These are phyloP conservation scores for Hycleus phaleratus DNA, from an alignment of 1,140 invertebrate genomes.

Conservation along the genomic window DNA sequence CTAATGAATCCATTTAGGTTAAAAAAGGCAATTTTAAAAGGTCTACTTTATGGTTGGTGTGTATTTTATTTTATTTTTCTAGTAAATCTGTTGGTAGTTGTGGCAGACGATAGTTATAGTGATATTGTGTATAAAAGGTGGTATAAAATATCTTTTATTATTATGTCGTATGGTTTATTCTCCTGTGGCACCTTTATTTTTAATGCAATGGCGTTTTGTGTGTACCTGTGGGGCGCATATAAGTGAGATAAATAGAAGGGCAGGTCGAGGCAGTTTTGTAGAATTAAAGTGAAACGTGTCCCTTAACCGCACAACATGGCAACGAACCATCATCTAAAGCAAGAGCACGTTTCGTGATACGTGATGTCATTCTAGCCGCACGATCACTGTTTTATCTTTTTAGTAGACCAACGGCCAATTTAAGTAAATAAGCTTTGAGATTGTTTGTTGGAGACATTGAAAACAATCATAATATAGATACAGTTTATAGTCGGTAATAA, in stretches of 20 bases:
- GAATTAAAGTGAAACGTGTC: conserved; percentile 37
- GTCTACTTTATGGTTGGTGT: no score
- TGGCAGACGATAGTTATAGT: no score
- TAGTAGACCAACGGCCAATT: conserved; percentile 5
- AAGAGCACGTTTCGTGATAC: conserved; percentile 31
- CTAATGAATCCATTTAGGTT: no score
- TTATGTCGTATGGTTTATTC: conserved; percentile 16
- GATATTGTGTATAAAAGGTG: no score
- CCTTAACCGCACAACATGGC: conserved; percentile 23
- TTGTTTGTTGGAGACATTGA: conserved; percentile 4
- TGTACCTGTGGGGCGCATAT: conserved; percentile 20
- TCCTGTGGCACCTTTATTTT: conserved; percentile 17
- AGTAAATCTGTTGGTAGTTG: no score
- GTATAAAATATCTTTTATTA: conserved; percentile 23
- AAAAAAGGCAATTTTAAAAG: no score
- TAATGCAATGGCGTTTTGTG: conserved; percentile 12
- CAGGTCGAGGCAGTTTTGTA: conserved; percentile 9
- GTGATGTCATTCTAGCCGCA: conserved; percentile 28
- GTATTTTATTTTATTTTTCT: no score
- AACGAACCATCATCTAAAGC: conserved; percentile 17
- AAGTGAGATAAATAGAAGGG: conserved; percentile 35
- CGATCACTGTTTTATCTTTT: conserved; percentile 16
- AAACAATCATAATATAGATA: not conserved
- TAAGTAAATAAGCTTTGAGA: conserved; percentile 16
- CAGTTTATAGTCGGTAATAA: no score